phyloP scores from a whole-genome alignment of 2,888 invertebrate genomes.

The Ochropacha duplaris region DNA sequence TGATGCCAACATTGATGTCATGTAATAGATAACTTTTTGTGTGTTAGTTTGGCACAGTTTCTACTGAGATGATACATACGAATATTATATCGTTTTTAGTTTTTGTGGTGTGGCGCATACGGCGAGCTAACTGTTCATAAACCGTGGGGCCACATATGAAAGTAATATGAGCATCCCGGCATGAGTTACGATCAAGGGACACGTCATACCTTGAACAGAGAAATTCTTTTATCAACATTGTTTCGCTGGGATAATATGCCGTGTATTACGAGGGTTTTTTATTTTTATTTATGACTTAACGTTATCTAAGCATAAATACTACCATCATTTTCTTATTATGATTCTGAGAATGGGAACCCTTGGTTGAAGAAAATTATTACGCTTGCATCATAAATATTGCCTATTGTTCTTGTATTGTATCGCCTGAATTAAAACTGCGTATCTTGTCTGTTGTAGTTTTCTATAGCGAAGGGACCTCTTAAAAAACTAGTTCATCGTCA shows the following conservation, averaged over 20 bases:
- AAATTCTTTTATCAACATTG: conserved; percentile 66
- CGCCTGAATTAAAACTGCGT: no score
- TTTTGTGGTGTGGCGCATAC: conserved; percentile 37
- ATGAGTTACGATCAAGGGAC: conserved; percentile 65
- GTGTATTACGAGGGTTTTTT: conserved; percentile 28
- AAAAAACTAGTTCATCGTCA: no score
- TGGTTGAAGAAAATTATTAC: neutral
- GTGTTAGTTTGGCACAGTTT: conserved; percentile 11
- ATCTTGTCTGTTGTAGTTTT: no score
- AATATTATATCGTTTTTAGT: conserved; percentile 49
- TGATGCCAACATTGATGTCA: no score
- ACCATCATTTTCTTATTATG: neutral
- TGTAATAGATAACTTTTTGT: no score
- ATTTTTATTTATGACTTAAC: conserved; percentile 33
- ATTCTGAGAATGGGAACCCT: neutral
- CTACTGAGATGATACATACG: conserved; percentile 38
- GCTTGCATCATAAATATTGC: neutral
- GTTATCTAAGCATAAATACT: neutral
- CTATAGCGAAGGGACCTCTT: no score
- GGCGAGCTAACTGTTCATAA: conserved; percentile 42
- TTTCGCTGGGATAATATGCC: conserved; percentile 47
- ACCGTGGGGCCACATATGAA: conserved; percentile 48
- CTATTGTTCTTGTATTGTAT: no score
- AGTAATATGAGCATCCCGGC: conserved; percentile 53
- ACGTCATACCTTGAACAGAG: conserved; percentile 53